Percentiles rank a stretch among this genome's conserved stretches.
phyloP scores from a whole-genome alignment of 2,113 vertebrate species.

The Heteronetta atricapilla region DNA sequence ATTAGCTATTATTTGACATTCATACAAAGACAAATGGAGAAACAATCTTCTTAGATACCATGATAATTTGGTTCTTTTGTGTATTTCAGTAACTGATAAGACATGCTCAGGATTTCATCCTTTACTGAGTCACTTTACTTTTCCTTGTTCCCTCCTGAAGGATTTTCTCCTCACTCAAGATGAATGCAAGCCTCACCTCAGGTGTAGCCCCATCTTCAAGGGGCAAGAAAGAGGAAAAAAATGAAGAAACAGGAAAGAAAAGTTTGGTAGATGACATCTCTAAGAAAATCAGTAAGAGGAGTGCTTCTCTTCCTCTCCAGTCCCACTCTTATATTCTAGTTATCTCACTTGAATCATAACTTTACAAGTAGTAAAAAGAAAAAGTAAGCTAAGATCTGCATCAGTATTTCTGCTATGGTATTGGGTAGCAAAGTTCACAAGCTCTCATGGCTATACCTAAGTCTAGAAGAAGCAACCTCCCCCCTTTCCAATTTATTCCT shows the following conservation, averaged over 20 bases:
- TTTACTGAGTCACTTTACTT: background rate
- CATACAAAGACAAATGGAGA: background rate
- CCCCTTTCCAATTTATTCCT: constrained; percentile 8
- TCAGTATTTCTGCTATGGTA: background rate
- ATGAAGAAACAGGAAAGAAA: background rate
- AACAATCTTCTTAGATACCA: background rate
- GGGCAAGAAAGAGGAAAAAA: background rate
- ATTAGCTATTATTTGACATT: background rate
- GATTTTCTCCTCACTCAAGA: background rate
- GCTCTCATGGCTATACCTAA: rapidly evolving
- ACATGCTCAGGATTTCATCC: background rate
- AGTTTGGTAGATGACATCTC: background rate
- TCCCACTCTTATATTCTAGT: background rate
- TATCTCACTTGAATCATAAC: background rate
- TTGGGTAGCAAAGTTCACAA: background rate
- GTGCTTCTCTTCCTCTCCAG: background rate
- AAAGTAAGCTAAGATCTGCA: background rate
- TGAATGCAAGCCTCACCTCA: background rate
- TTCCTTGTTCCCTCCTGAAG: background rate
- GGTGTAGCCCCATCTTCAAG: background rate
- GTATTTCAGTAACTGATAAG: background rate
- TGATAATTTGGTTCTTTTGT: background rate
- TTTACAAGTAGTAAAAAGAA: background rate
- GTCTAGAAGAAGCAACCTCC: background rate
- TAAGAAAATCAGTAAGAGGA: background rate